Percentiles rank a stretch among this genome's conserved stretches.
Evolutionary conservation across 2,888 invertebrate genomes (phyloP).

Genomic region (Eupeodes latifasciatus): DNA sequence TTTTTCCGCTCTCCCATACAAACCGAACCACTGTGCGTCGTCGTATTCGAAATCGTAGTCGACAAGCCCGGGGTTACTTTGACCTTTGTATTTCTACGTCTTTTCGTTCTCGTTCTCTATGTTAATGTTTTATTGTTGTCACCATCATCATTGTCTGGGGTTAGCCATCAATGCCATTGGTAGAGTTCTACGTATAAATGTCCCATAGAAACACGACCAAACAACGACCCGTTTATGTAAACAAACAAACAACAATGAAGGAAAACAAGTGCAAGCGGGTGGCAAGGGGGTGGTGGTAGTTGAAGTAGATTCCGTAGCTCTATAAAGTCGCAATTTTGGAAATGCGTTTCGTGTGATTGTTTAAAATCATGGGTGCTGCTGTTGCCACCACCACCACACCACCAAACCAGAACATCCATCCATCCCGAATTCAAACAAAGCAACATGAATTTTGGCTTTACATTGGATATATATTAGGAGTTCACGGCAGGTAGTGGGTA

Average conservation of each 20-base stretch:
- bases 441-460: slow-evolving; percentile 24
- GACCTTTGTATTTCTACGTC: slow-evolving; percentile 57
- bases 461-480: neutral
- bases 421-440: slow-evolving; percentile 12
- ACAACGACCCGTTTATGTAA: slow-evolving; percentile 32
- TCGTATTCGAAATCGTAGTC: too few relatives aligned
- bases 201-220: slow-evolving; percentile 19
- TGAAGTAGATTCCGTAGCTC: slow-evolving; percentile 1
- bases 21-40: too few relatives aligned
- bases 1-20: too few relatives aligned
- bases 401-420: too few relatives aligned
- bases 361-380: neutral
- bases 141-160: slow-evolving; percentile 46
- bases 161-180: slow-evolving; percentile 55
- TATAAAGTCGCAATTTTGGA: slow-evolving; percentile 50
- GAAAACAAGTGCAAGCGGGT: slow-evolving; percentile 12
- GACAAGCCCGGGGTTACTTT: slow-evolving; percentile 48
- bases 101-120: slow-evolving; percentile 26
- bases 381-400: neutral
- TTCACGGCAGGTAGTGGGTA: slow-evolving; percentile 9
- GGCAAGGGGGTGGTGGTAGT: neutral
- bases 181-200: neutral
- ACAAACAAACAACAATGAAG: slow-evolving; percentile 45
- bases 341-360: slow-evolving; percentile 42
- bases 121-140: slow-evolving; percentile 19